These are phyloP conservation scores for Lepidotrigona ventralis DNA, from an alignment of 1,140 invertebrate genomes.

Conservation along the genomic window DNA sequence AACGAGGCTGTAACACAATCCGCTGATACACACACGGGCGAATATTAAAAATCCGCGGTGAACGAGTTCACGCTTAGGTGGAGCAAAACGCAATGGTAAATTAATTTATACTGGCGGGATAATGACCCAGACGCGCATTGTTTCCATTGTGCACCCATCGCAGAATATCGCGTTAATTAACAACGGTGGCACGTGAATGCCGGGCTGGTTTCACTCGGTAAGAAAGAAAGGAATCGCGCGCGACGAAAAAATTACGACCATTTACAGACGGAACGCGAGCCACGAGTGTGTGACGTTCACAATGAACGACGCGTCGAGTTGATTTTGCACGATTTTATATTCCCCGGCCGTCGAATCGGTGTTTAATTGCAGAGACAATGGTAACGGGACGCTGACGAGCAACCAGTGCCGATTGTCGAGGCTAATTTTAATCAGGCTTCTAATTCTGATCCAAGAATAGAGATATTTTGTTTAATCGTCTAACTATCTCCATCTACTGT, in stretches of 20 bases:
- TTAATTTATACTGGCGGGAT: constrained; percentile 22
- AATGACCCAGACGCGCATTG: constrained; percentile 32
- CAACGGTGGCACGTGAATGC: not conserved
- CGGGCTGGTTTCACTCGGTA: not conserved
- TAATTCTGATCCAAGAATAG: too few species aligned
- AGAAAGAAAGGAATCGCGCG: not conserved
- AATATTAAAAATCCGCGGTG: constrained; percentile 22
- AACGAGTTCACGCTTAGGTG: constrained; percentile 8
- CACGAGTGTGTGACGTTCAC: not conserved
- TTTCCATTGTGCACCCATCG: constrained; percentile 14
- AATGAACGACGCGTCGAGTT: too few species aligned
- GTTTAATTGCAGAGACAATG: too few species aligned
- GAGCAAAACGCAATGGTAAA: constrained; percentile 20
- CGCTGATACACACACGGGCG: not conserved
- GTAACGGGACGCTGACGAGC: too few species aligned
- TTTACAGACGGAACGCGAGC: not conserved
- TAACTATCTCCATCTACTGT: too few species aligned
- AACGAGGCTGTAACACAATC: not conserved
- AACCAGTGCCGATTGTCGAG: too few species aligned
- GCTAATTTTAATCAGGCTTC: too few species aligned
- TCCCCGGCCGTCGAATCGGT: too few species aligned
- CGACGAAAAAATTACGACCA: not conserved
- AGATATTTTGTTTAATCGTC: too few species aligned
- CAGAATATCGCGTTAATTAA: constrained; percentile 38
- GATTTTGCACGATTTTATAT: too few species aligned